Percentiles rank a stretch among this genome's conserved stretches.
Conservation (phyloP, 1,140 invertebrate genomes). For the Venturia canescens region DNA sequence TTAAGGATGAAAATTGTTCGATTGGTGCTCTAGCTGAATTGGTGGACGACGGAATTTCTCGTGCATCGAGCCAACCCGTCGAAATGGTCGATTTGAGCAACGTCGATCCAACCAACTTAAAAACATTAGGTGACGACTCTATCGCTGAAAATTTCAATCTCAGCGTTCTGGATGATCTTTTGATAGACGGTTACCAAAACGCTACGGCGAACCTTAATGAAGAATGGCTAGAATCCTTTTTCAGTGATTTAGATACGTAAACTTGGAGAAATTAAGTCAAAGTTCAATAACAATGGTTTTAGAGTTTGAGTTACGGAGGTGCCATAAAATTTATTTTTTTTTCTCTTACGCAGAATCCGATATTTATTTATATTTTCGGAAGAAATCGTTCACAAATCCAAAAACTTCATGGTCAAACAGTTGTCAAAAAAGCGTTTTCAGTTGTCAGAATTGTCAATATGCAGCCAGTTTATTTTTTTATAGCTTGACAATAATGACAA, state of each 20-base stretch:
- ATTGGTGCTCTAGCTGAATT: background rate
- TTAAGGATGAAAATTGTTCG: constrained; percentile 4
- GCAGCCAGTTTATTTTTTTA: too few species aligned
- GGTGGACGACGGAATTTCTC: too few species aligned
- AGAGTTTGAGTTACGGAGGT: too few species aligned
- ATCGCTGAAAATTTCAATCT: constrained; percentile 25
- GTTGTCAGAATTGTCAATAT: too few species aligned
- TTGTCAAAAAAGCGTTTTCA: too few species aligned
- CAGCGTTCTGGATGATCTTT: constrained; percentile 47
- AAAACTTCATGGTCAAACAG: too few species aligned
- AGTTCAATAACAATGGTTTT: background rate
- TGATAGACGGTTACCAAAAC: constrained; percentile 43
- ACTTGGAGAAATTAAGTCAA: background rate
- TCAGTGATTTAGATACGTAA: constrained; percentile 16
- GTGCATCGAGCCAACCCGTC: background rate
- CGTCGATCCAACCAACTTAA: background rate
- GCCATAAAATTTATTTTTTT: background rate
- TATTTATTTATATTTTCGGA: too few species aligned
- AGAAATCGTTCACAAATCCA: too few species aligned
- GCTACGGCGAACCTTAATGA: constrained; percentile 44
- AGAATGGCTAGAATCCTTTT: constrained; percentile 53
- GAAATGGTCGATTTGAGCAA: background rate
- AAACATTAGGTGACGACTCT: background rate
- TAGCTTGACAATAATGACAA: too few species aligned
- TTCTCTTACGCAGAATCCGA: background rate